Conservation (phyloP, 2,113 vertebrate species). For the Hippopotamus amphibius region DNA sequence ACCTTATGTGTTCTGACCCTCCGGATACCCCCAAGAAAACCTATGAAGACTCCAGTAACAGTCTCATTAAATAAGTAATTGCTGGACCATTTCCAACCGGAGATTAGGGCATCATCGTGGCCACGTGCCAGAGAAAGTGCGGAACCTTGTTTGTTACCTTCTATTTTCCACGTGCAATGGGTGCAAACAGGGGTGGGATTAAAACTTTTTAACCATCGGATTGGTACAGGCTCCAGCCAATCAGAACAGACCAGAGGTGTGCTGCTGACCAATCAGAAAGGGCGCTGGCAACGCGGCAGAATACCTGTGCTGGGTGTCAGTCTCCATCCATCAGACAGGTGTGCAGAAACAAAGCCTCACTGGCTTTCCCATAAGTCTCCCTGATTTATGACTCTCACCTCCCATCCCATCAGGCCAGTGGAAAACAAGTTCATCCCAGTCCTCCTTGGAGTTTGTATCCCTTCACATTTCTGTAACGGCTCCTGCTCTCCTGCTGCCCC, state of each 20-base stretch:
- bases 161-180: accelerated
- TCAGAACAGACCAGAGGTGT: not conserved
- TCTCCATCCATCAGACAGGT: not conserved
- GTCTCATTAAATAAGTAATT: not conserved
- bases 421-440: accelerated
- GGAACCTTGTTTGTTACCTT: not conserved
- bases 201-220: not conserved
- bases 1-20: not conserved
- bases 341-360: accelerated
- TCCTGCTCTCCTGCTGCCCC: not conserved
- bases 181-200: accelerated
- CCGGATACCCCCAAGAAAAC: not conserved
- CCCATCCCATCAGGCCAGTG: too few species aligned
- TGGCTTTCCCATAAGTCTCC: accelerated
- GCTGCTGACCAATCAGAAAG: not conserved
- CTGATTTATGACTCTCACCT: too few species aligned
- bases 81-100: not conserved
- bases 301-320: accelerated
- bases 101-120: accelerated
- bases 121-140: not conserved
- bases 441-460: too few species aligned
- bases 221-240: not conserved
- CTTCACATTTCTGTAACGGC: accelerated
- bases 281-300: accelerated
- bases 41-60: accelerated